Percentiles rank a stretch among this genome's conserved stretches.
Conservation (phyloP, 2,113 vertebrate genomes). For the Collichthys lucidus region DNA sequence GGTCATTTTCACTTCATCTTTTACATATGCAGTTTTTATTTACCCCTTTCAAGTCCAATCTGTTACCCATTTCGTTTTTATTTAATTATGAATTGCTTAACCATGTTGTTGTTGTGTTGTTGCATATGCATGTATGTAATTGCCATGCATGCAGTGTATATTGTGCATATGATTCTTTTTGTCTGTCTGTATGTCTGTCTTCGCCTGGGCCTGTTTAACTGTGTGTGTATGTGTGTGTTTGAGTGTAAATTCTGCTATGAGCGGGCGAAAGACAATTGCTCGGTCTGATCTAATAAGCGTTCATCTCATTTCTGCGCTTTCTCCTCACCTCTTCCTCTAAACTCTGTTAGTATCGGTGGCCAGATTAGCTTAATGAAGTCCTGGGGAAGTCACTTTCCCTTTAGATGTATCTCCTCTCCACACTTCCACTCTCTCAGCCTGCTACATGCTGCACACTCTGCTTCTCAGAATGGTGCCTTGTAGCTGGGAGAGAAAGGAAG, state of each 20-base stretch:
- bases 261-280: slow-evolving; percentile 73
- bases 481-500: neutral
- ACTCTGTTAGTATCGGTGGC: slow-evolving; percentile 85
- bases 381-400: slow-evolving; percentile 80
- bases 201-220: slow-evolving; percentile 36
- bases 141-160: neutral
- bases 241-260: slow-evolving; percentile 67
- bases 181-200: slow-evolving; percentile 23
- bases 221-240: slow-evolving; percentile 39
- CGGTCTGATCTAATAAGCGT: slow-evolving; percentile 85
- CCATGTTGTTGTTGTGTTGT: too few relatives aligned
- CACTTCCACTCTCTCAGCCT: slow-evolving; percentile 10
- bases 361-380: slow-evolving; percentile 87
- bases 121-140: neutral
- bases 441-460: neutral
- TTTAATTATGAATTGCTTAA: neutral
- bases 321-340: slow-evolving; percentile 80
- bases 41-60: neutral
- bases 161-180: slow-evolving; percentile 34
- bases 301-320: slow-evolving; percentile 84
- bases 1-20: neutral
- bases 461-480: neutral
- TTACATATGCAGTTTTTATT: neutral
- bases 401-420: slow-evolving; percentile 42
- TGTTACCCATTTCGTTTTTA: neutral